A percentile compares a stretch with the other conserved stretches of the same genome.
These are phyloP conservation scores for Candidula unifasciata DNA, from an alignment of 2,888 invertebrate genomes.

Conservation along the genomic window DNA sequence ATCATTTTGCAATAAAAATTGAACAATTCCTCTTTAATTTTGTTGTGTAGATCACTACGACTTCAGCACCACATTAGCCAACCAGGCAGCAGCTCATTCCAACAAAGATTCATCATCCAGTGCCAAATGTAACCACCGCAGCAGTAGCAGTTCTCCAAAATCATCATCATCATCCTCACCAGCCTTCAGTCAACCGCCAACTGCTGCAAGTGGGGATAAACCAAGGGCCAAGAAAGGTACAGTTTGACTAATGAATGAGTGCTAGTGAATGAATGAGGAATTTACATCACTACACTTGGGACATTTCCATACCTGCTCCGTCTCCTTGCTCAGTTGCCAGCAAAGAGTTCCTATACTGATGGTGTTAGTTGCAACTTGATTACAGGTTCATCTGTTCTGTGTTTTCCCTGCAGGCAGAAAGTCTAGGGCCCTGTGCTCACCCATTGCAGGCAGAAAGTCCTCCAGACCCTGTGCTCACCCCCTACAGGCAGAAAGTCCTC, in stretches of 20 bases:
- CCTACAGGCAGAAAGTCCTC: too few species aligned
- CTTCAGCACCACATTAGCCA: conserved; percentile 16
- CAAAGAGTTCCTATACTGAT: too few species aligned
- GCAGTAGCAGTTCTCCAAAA: conserved; percentile 35
- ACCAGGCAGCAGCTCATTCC: not conserved
- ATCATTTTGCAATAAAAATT: too few species aligned
- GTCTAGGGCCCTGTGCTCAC: too few species aligned
- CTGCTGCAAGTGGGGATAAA: conserved; percentile 27
- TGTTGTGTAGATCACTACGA: conserved; percentile 11
- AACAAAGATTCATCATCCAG: conserved; percentile 53
- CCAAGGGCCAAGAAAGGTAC: conserved; percentile 53
- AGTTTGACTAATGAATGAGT: not conserved
- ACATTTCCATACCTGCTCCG: too few species aligned
- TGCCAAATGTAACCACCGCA: conserved; percentile 52
- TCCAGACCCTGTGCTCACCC: too few species aligned
- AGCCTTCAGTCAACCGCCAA: conserved; percentile 10
- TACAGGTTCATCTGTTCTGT: too few species aligned
- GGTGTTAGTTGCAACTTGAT: too few species aligned
- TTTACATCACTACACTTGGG: too few species aligned
- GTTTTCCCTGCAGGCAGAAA: too few species aligned
- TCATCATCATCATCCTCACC: conserved; percentile 17
- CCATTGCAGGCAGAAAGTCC: too few species aligned
- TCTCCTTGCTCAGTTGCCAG: too few species aligned
- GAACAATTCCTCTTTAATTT: not conserved
- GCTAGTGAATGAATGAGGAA: not conserved